Evolutionary conservation across 1,140 invertebrate genomes (phyloP), one percentile per base, ranked within the genome.

Genomic region (Vanessa tameamea): DNA sequence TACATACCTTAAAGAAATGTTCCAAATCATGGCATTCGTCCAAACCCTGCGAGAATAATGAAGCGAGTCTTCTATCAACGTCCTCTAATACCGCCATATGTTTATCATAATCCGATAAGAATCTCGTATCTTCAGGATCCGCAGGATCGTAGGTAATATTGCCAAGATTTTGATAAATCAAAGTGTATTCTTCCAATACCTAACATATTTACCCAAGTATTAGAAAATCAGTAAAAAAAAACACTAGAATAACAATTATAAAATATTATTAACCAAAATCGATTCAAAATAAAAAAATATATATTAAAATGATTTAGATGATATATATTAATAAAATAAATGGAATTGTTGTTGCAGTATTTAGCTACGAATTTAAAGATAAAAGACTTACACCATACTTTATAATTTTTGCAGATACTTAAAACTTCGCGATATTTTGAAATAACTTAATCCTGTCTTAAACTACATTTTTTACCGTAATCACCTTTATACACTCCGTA

Each of bases 11-110:
- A 75, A 93, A 94, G 77, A 94, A 93, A 73, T 92, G 92, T 82
- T 97, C 95, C 16, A 96, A 87, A 71, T 95, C 96, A 69, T 95
- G 93, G 80, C 96, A 97, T 81, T 98, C 97, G 69, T 96, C 95
- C 81, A 97, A 96, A 4, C 95, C 96, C 80, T 96, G 94, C 7
- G 94, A 94, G 73, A 97, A 95, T 70, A 97, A 95, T 12, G 96
- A 95, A 1, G 95, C 96, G 20, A 98, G 88, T 78, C 95, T 90
- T 78, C 95, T 93, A 86, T 98, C 97, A 48, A 96, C 95, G 80
- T 97, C 96, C 37, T 94, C 90, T 59, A 94, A 83, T 64, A 93
- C 91, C 1, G 76, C 72, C 78, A 94, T 94, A 72, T 95, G 96
- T 12, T 93, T 88, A 0, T 94, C 83, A 78, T 95, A 95, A 78